These are phyloP conservation scores for Leptinotarsa defecta DNA, from an alignment of 1,140 invertebrate genomes.

Conservation along the genomic window DNA sequence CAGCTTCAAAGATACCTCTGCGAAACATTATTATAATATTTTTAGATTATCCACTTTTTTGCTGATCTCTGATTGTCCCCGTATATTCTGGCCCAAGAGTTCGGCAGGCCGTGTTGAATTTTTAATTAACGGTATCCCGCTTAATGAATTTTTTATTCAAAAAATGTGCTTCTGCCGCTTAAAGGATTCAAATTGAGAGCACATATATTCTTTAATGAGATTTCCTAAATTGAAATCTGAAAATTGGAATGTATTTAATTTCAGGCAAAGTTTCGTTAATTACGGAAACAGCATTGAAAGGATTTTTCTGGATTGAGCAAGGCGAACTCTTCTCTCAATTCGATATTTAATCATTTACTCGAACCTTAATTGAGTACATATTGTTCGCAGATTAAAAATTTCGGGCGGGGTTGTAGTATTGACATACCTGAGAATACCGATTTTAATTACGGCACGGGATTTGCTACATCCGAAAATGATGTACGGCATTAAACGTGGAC, in stretches of 20 bases:
- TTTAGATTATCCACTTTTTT: no score
- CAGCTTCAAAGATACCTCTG: no score
- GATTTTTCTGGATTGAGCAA: conserved; percentile 1
- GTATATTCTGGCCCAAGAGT: no score
- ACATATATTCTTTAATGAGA: not conserved
- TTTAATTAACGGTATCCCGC: not conserved
- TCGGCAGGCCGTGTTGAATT: not conserved
- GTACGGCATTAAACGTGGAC: no score
- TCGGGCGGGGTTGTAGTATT: not conserved
- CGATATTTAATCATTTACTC: conserved; percentile 9
- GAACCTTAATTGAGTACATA: not conserved
- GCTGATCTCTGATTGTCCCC: no score
- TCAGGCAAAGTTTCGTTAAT: not conserved
- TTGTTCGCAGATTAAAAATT: not conserved
- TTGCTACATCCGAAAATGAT: no score
- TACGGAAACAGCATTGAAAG: not conserved
- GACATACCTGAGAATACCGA: not conserved
- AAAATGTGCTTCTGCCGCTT: not conserved
- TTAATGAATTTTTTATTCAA: not conserved
- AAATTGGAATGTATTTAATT: conserved; percentile 9
- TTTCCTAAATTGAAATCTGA: not conserved
- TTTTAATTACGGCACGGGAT: no score
- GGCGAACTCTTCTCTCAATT: not conserved
- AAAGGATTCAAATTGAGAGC: not conserved
- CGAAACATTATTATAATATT: no score